These are phyloP conservation scores for Aythya baeri DNA, from an alignment of 2,113 vertebrate species.

Conservation along the genomic window DNA sequence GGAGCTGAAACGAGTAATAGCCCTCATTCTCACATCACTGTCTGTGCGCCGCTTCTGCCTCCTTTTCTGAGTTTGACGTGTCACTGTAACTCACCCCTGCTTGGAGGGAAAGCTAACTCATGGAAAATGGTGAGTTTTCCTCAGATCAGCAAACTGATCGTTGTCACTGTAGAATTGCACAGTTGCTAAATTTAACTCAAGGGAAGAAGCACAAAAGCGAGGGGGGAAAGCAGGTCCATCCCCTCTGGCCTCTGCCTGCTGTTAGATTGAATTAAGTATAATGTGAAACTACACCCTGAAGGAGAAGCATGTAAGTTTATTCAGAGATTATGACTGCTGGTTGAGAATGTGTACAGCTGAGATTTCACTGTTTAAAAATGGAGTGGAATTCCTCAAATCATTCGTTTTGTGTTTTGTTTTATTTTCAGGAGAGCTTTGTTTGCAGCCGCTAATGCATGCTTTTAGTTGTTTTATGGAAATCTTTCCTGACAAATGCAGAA, in stretches of 20 bases:
- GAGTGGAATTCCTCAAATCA: neutral
- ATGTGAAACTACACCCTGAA: constrained; percentile 2
- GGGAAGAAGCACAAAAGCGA: neutral
- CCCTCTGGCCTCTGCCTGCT: neutral
- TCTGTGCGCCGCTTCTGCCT: neutral
- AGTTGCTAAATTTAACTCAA: neutral
- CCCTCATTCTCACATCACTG: neutral
- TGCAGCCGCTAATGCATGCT: neutral
- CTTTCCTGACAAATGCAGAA: neutral
- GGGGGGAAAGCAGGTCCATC: neutral
- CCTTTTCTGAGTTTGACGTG: neutral
- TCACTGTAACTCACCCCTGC: neutral
- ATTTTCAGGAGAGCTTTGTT: neutral
- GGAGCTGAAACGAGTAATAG: neutral
- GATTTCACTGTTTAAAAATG: neutral
- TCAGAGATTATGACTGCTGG: neutral
- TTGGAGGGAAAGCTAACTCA: neutral
- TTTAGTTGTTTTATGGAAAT: neutral
- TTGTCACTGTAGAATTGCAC: neutral
- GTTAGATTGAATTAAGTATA: constrained; percentile 15
- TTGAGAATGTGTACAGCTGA: neutral
- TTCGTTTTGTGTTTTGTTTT: neutral
- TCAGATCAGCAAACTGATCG: neutral
- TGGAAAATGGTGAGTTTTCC: neutral
- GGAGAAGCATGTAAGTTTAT: neutral